Evolutionary conservation across 2,888 invertebrate species (phyloP), one percentile per base, ranked within the genome.

Genomic region (Trisateles emortualis): DNA sequence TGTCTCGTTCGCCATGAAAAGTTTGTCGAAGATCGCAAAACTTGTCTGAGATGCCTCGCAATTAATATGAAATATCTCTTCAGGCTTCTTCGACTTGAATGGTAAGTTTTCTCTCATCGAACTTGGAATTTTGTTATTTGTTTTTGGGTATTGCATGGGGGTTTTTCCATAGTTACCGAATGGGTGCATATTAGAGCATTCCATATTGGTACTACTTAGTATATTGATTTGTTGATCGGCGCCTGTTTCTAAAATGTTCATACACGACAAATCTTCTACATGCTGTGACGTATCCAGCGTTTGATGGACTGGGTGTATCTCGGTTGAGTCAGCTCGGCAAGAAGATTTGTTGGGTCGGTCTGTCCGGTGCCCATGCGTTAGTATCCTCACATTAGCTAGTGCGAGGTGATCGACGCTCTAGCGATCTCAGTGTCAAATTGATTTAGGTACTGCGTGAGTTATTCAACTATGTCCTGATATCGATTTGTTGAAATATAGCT

Each of bases 81-180:
- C 71, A 62, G 59, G 45, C 51, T 68, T 66, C 68, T 59, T 63
- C 69, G 51, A 66, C 46, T 60, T 52, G 32, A 64, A 72, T 77
- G 86, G 86, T 86, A 85, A 86, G 86, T 86, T 78, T 67, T 68
- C 61, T 65, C 60, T 64, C 72, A 76, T 81, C 75, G 82, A 75
- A 71, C 43, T 63, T 68, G 72, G 77, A 75, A 71, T 71, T 75
- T 75, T 77, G 63, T 59, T 76, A 72, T 65, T 71, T 65, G 76
- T 79, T 74, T 26, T 74, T 75, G 76, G 76, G 76, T 65, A 70
- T 26, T 84, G 84, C 84, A 84, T 81, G 84, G 81, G 79, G 78
- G 62, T 66, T 72, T 66, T 72, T 68, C 66, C 72, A 71, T 64
- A 65, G 65, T 53, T 58, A 59, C 56, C 54, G 63, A 61, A 41